These are phyloP conservation scores for Haemorhous mexicanus DNA, from an alignment of 2,113 vertebrate species.

Conservation along the genomic window DNA sequence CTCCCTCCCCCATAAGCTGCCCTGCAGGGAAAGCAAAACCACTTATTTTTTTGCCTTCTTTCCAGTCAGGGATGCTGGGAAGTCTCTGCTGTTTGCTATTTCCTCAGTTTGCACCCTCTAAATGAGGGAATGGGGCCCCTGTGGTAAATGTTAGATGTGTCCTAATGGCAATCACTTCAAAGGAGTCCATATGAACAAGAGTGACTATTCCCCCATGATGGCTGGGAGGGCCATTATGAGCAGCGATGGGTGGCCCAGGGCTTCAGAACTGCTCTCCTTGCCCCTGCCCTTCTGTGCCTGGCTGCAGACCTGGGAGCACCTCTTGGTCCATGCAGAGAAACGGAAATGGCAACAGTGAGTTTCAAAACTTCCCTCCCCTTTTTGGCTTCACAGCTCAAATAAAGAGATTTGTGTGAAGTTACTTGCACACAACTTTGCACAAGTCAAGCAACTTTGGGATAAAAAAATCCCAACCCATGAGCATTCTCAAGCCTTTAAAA, in stretches of 20 bases:
- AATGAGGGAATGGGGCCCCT: fast-evolving
- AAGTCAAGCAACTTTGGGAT: neutral
- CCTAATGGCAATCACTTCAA: neutral
- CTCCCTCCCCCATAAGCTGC: fast-evolving
- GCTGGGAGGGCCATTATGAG: fast-evolving
- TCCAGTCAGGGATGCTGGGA: neutral
- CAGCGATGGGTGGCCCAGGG: fast-evolving
- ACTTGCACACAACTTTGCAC: fast-evolving
- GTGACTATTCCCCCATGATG: fast-evolving
- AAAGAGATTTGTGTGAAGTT: neutral
- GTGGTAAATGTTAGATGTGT: neutral
- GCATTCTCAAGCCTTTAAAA: neutral
- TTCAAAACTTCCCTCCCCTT: neutral
- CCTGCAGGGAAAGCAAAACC: neutral
- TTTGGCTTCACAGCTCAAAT: neutral
- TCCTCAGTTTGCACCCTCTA: neutral
- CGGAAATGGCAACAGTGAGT: neutral
- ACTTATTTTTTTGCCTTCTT: neutral
- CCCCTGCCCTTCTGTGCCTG: neutral
- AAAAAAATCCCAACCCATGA: fast-evolving
- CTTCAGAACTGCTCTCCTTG: neutral
- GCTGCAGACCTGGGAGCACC: neutral
- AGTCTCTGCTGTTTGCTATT: neutral
- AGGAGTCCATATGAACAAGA: neutral
- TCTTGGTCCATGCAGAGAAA: fast-evolving